A percentile compares a stretch with the other conserved stretches of the same genome.
Conservation (phyloP, 2,797 vertebrate species). For the Malacoraja senta region DNA sequence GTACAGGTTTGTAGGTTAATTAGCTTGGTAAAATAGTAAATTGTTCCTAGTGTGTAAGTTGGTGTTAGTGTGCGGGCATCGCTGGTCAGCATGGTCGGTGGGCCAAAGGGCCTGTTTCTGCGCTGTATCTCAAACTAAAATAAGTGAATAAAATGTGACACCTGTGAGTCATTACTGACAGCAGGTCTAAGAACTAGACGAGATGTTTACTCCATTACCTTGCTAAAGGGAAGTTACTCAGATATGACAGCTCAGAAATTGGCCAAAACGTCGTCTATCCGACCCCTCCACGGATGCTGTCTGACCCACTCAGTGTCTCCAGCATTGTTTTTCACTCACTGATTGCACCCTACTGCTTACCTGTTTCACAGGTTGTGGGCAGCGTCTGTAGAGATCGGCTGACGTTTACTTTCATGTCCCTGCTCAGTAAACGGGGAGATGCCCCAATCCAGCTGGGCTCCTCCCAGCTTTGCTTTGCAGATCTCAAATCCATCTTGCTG, state of each 20-base stretch:
- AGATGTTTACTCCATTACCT: not conserved
- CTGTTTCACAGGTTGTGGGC: conserved; percentile 57
- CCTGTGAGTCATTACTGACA: too few species aligned
- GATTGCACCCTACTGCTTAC: conserved; percentile 44
- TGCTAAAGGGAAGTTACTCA: too few species aligned
- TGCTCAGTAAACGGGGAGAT: conserved; percentile 74
- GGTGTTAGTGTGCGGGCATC: too few species aligned
- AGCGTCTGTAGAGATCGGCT: conserved; percentile 89
- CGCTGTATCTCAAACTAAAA: not conserved
- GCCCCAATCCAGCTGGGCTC: conserved; percentile 93
- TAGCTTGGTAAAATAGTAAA: too few species aligned
- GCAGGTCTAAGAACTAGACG: not conserved
- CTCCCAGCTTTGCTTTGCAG: conserved; percentile 87
- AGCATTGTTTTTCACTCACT: not conserved
- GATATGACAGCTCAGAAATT: too few species aligned
- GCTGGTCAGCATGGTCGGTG: too few species aligned
- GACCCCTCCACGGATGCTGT: too few species aligned
- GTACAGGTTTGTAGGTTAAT: too few species aligned
- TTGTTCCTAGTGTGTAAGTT: too few species aligned
- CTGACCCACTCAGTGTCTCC: too few species aligned
- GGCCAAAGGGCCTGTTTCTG: too few species aligned
- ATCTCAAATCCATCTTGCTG: conserved; percentile 71
- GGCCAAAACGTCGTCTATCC: too few species aligned
- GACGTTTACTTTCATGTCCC: conserved; percentile 79
- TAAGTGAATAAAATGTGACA: not conserved